A percentile compares a stretch with the other conserved stretches of the same genome.
Conservation (phyloP, 2,888 invertebrate species). For the Apoda limacodes region DNA sequence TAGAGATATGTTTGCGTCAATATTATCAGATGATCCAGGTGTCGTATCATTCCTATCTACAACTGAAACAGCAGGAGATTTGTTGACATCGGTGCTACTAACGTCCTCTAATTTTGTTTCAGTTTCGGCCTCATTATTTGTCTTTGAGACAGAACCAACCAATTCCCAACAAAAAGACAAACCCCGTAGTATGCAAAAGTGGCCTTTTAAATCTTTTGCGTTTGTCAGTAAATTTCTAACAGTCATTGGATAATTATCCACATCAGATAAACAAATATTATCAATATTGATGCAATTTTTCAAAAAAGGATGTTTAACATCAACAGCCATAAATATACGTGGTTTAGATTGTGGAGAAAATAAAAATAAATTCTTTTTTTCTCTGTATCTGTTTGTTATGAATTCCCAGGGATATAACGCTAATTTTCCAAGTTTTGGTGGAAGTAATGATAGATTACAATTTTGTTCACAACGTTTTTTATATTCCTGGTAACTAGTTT, state of each 20-base stretch:
- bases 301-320: constrained; percentile 33
- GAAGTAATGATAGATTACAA: constrained; percentile 32
- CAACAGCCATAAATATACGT: constrained; percentile 48
- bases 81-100: constrained; percentile 5
- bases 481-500: constrained; percentile 41
- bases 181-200: constrained; percentile 54
- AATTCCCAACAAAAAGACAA: constrained; percentile 52
- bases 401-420: constrained; percentile 47
- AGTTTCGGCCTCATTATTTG: constrained; percentile 19
- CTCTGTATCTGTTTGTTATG: constrained; percentile 44
- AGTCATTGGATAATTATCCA: constrained; percentile 43
- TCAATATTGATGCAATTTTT: constrained; percentile 44
- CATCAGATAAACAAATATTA: constrained; percentile 39
- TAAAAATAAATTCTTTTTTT: constrained; percentile 45
- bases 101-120: constrained; percentile 11
- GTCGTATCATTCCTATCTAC: constrained; percentile 5
- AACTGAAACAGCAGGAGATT: constrained; percentile 1
- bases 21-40: too few relatives aligned
- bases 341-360: constrained; percentile 37
- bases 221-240: constrained; percentile 48
- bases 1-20: not conserved
- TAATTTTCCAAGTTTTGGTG: constrained; percentile 39
- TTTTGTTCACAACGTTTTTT: too few relatives aligned
- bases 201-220: constrained; percentile 37
- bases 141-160: constrained; percentile 45